Conservation (phyloP, 2,888 invertebrate genomes). For the Ischnus inquisitorius region DNA sequence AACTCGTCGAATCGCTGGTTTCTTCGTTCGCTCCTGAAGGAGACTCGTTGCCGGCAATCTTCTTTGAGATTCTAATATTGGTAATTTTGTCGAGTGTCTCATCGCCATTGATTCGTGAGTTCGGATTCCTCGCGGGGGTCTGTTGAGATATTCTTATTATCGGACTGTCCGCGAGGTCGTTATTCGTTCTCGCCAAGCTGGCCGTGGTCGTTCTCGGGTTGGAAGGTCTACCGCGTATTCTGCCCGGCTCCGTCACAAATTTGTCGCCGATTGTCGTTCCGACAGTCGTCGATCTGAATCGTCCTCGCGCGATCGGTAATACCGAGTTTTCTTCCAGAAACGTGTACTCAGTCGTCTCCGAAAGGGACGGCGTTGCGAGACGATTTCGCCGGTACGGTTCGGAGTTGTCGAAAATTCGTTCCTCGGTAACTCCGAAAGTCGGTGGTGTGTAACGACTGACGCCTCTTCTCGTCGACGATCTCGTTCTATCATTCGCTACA, state of each 20-base stretch:
- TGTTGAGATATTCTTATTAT: conserved; percentile 75
- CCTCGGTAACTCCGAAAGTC: conserved; percentile 36
- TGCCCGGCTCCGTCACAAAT: conserved; percentile 40
- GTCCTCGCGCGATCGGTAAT: conserved; percentile 33
- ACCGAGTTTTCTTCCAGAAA: conserved; percentile 40
- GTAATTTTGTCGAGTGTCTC: conserved; percentile 70
- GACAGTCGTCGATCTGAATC: conserved; percentile 46
- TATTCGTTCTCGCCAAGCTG: conserved; percentile 16
- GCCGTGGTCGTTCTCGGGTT: conserved; percentile 26
- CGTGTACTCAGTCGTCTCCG: conserved; percentile 36
- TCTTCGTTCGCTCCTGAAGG: conserved; percentile 54
- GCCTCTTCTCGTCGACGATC: conserved; percentile 69
- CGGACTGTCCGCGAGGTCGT: conserved; percentile 72
- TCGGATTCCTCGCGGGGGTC: conserved; percentile 47
- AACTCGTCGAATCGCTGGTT: background rate
- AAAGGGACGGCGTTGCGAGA: conserved; percentile 8
- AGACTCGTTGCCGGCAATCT: conserved; percentile 64
- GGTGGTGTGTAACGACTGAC: conserved; percentile 74
- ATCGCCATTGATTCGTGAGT: conserved; percentile 58
- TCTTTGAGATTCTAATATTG: conserved; percentile 75
- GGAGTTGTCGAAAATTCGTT: conserved; percentile 33
- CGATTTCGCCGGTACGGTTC: conserved; percentile 19
- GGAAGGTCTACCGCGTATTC: conserved; percentile 58
- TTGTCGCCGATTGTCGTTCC: conserved; percentile 22
- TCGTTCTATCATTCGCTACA: conserved; percentile 51